Evolutionary conservation across 2,113 vertebrate species (phyloP), one percentile per base, ranked within the genome.

Genomic region (Caretta caretta): DNA sequence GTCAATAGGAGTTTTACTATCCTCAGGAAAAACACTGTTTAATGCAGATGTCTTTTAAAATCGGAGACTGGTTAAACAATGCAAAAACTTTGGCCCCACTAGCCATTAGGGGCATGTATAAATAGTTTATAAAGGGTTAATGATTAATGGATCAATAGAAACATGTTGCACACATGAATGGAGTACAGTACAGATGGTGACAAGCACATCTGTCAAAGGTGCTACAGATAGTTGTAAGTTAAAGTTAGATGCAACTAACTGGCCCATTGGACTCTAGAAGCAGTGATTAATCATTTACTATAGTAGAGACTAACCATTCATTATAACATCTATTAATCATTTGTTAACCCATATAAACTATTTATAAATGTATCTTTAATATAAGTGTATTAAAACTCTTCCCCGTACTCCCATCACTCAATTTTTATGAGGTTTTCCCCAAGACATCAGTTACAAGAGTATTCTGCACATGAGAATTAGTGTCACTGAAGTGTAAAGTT

Each of bases 91-190:
- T 48, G 49, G 65, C 93, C 54, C 46, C 95, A 93, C 24, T 79
- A 10, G n/a, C 19, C 35, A 72, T 20, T 72, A 19, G 65, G 9
- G 90, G 82, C 88, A 51, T 62, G 82, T 94, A 4, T 87, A 96
- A 96, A 90, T 94, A 65, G 86, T 95, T 96, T 93, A 93, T 97
- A 88, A 96, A 96, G 29, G 22, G 57, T 27, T 92, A 83, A 92
- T 92, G 91, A 93, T 96, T 92, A 96, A 95, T 96, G 88, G 95
- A 95, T 95, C 94, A 97, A 94, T 96, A 91, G 95, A 96, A 97
- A 94, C 65, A 84, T 86, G 92, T 97, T 97, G 87, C 54, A 88
- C 27, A 78, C 10, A 38, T 75, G 38, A 38, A 22, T 75, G 5
- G 24, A 38, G 90, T 0, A 1, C 90, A 90, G 83, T 95, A 94